Evolutionary conservation across 2,113 vertebrate species (phyloP).

Genomic region (Panthera leo): DNA sequence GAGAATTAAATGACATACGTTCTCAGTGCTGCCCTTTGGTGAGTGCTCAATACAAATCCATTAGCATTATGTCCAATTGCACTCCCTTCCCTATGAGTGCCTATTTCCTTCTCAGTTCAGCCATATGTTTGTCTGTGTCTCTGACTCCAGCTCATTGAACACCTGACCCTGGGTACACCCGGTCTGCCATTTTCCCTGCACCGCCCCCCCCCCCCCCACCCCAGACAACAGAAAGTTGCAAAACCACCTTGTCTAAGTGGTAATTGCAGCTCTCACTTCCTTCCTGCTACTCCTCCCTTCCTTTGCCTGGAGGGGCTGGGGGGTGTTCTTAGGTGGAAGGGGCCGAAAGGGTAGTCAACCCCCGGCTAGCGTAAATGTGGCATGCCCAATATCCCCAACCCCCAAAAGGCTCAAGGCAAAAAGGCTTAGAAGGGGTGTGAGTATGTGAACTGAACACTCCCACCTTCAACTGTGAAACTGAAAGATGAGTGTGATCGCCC

Average conservation of each 20-base stretch:
- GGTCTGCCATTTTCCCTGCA: background rate
- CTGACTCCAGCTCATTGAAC: background rate
- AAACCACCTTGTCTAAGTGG: constrained; percentile 57
- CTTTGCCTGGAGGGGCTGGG: background rate
- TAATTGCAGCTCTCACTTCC: constrained; percentile 64
- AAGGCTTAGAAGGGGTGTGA: background rate
- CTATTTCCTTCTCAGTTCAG: constrained; percentile 12
- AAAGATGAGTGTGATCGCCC: background rate
- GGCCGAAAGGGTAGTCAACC: background rate
- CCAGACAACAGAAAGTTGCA: constrained; percentile 58
- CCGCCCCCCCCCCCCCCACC: background rate
- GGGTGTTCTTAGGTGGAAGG: background rate
- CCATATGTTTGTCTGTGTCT: background rate
- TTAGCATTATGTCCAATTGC: background rate
- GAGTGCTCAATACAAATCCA: background rate
- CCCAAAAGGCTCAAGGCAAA: background rate
- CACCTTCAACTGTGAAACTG: background rate
- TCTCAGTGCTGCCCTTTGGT: background rate
- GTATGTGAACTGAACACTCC: background rate
- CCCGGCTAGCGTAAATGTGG: background rate
- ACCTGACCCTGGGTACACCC: background rate
- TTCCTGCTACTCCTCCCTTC: constrained; percentile 63
- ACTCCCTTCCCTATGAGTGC: background rate
- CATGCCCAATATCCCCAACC: background rate
- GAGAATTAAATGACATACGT: background rate